Evolutionary conservation across 2,113 vertebrate genomes (phyloP), one percentile per base, ranked within the genome.

Genomic region (Haliaeetus leucogaster): DNA sequence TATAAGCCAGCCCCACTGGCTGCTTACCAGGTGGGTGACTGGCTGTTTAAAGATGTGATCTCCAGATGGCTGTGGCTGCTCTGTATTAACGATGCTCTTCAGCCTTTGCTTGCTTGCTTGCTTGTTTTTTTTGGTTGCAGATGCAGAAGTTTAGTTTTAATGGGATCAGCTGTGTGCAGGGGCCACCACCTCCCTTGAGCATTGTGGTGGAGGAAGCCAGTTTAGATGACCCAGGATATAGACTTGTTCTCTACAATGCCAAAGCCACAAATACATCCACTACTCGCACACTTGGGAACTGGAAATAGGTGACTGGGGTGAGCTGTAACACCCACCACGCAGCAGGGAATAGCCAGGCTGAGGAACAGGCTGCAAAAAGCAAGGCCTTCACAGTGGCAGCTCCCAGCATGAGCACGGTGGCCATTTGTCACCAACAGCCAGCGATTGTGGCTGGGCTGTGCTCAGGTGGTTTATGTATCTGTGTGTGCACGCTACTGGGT

Each of bases 201-300:
- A 47, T 3, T 16, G 5, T 11, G 7, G 36, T 18, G 45, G 40
- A 67, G 29, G 62, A 47, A 12, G 22, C 29, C n/a, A n/a, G 16
- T 81, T 86, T 3, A 43, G 40, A 32, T 2, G 5, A 73, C 13
- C 5, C 53, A 43, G 53, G 50, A 58, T 25, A 10, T 0, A 8
- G n/a, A 23, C 20, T n/a, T 23, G 14, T 18, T 72, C 48, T 68
- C 59, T 48, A 19, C 63, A 52, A 5, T 13, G 34, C 34, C 13
- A 3, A 50, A 77, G 16, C 47, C 72, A 48, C 16, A 43, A 72
- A 59, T 10, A 13, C 15, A 80, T 12, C 26, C 29, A 27, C 43
- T 15, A 0, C 48, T n/a, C 2, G 0, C 29, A 34, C 13, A 3
- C n/a, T 27, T 0, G 0, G 21, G 34, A 71, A 48, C 34, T 40